Evolutionary conservation across 2,888 invertebrate genomes (phyloP).

Genomic region (Drosophila monieri): DNA sequence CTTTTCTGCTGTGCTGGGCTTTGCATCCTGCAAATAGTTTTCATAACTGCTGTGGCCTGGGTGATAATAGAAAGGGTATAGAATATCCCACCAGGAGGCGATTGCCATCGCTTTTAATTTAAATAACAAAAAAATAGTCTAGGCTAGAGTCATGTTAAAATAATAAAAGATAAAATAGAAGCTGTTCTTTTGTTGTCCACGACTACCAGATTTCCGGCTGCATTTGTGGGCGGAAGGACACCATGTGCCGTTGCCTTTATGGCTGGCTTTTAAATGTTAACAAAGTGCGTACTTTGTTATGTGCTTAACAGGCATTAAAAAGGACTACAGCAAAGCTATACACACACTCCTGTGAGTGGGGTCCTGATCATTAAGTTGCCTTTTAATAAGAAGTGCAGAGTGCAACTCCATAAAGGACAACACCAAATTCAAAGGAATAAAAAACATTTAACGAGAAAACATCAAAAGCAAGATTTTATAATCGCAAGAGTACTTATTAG

Average conservation of each 20-base stretch:
- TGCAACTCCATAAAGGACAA: constrained; percentile 13
- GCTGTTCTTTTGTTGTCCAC: constrained; percentile 26
- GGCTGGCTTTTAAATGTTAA: constrained; percentile 64
- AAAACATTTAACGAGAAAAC: background rate
- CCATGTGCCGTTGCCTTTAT: constrained; percentile 54
- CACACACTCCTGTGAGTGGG: background rate
- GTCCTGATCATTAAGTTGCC: constrained; percentile 36
- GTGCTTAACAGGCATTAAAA: constrained; percentile 46
- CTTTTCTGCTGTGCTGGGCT: constrained; percentile 29
- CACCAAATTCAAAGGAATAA: constrained; percentile 1
- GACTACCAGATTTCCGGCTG: constrained; percentile 19
- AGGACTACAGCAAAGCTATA: constrained; percentile 10
- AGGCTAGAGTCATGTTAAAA: constrained; percentile 12
- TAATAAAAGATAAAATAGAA: background rate
- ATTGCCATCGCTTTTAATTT: constrained; percentile 63
- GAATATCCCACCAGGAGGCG: constrained; percentile 22
- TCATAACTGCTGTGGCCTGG: constrained; percentile 55
- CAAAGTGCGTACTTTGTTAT: constrained; percentile 66
- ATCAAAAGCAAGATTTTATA: background rate
- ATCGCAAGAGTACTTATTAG: background rate
- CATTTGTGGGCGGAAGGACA: constrained; percentile 28
- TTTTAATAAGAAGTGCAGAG: constrained; percentile 27
- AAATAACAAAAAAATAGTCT: constrained; percentile 33
- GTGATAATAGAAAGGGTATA: constrained; percentile 15
- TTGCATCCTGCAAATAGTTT: constrained; percentile 66